These are phyloP conservation scores for Saguinus midas DNA, from an alignment of 2,113 vertebrate genomes.

Conservation along the genomic window DNA sequence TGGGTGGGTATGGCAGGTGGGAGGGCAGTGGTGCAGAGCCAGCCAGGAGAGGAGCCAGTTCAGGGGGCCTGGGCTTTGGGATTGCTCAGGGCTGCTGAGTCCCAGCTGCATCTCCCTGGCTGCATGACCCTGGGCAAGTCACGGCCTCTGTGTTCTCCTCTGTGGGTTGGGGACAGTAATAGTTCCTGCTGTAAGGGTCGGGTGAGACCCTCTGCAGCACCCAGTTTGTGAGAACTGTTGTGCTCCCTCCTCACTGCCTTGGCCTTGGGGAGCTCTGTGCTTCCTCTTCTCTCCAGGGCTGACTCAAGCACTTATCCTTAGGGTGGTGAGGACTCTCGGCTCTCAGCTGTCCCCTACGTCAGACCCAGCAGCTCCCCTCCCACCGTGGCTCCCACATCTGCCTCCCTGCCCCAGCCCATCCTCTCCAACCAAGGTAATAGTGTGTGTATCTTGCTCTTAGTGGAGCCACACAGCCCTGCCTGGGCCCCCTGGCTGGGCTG, in stretches of 20 bases:
- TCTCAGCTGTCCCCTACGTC: slow-evolving; percentile 85
- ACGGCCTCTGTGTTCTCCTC: not conserved
- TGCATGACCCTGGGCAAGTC: not conserved
- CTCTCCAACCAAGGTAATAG: slow-evolving; percentile 98
- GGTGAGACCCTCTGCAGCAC: not conserved
- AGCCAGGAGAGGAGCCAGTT: not conserved
- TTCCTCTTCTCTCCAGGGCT: not conserved
- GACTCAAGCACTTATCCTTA: slow-evolving; percentile 86
- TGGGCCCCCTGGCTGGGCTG: not conserved
- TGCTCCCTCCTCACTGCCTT: not conserved
- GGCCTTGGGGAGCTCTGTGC: not conserved
- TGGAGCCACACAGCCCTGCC: slow-evolving; percentile 73
- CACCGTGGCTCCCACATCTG: slow-evolving; percentile 84
- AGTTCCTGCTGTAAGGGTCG: not conserved
- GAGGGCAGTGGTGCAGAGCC: not conserved
- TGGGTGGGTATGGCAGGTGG: slow-evolving; percentile 68
- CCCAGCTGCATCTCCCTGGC: not conserved
- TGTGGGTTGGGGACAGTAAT: too few relatives aligned
- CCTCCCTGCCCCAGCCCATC: slow-evolving; percentile 90
- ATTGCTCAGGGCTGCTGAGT: not conserved
- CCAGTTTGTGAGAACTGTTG: not conserved
- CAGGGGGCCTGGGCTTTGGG: not conserved
- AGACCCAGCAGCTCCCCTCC: slow-evolving; percentile 85
- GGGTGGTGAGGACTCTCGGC: slow-evolving; percentile 93
- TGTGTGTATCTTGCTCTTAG: slow-evolving; percentile 89